These are phyloP conservation scores for Vanessa atalanta DNA, from an alignment of 1,140 invertebrate genomes.

Conservation along the genomic window DNA sequence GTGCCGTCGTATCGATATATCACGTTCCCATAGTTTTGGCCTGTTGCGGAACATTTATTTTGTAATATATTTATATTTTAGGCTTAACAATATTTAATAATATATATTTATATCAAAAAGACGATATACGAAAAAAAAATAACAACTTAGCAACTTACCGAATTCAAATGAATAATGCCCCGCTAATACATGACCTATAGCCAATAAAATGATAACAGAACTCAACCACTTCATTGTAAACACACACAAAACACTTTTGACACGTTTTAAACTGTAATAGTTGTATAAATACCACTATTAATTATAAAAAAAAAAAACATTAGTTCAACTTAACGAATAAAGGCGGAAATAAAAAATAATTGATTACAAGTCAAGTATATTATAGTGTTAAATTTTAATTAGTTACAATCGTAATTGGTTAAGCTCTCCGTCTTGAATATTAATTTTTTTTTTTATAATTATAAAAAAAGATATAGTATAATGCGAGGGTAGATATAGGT, in stretches of 20 bases:
- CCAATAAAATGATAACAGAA: background rate
- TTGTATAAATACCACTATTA: background rate
- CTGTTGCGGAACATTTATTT: conserved; percentile 8
- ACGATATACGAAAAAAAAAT: background rate
- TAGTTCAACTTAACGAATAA: background rate
- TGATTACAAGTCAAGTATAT: too few species aligned
- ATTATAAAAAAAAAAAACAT: background rate
- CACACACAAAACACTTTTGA: background rate
- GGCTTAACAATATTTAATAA: background rate
- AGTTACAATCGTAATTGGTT: background rate
- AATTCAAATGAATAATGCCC: conserved; percentile 35
- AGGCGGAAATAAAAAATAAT: too few species aligned
- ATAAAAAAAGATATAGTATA: background rate
- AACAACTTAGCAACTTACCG: conserved; percentile 35
- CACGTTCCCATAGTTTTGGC: background rate
- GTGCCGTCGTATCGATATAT: conserved; percentile 13
- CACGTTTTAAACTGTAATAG: background rate
- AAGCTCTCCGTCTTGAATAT: too few species aligned
- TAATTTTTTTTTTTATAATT: background rate
- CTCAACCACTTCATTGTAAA: background rate
- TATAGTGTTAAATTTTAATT: background rate
- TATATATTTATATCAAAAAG: too few species aligned
- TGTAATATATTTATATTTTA: background rate
- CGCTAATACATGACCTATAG: background rate
- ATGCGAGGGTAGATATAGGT: background rate